Conservation (phyloP, 2,113 vertebrate species). For the Pipra filicauda region DNA sequence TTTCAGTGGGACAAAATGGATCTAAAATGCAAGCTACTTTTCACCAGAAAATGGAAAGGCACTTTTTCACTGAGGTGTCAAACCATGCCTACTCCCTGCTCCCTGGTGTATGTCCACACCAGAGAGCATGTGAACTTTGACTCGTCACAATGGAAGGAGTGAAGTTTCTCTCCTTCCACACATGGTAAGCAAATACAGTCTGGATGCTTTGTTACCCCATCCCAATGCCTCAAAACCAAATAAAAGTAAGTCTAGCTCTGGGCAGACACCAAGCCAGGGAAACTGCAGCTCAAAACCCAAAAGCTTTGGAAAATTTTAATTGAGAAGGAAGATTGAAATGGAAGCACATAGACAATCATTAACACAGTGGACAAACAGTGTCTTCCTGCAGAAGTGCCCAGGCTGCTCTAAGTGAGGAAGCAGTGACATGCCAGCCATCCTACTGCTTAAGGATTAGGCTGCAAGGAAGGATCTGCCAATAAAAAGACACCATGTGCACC, state of each 20-base stretch:
- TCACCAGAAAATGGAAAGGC: neutral
- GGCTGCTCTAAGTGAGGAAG: neutral
- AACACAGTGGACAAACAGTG: neutral
- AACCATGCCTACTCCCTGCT: neutral
- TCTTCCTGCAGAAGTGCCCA: neutral
- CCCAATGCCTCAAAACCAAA: neutral
- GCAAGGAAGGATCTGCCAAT: neutral
- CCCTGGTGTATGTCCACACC: neutral
- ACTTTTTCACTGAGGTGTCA: neutral
- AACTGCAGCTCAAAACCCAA: neutral
- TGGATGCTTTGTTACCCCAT: neutral
- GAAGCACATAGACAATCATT: neutral
- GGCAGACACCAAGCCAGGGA: slow-evolving; percentile 7
- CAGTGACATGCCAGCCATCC: neutral
- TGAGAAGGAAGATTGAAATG: neutral
- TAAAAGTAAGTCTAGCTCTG: neutral
- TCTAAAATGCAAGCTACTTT: neutral
- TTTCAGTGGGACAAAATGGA: neutral
- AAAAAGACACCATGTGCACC: neutral
- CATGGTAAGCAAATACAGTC: neutral
- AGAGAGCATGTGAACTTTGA: neutral
- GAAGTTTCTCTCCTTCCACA: neutral
- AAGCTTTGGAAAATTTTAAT: neutral
- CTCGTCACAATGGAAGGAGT: neutral
- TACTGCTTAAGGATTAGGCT: neutral